These are phyloP conservation scores for Macrosteles quadrilineatus DNA, from an alignment of 1,140 invertebrate genomes.

Conservation along the genomic window DNA sequence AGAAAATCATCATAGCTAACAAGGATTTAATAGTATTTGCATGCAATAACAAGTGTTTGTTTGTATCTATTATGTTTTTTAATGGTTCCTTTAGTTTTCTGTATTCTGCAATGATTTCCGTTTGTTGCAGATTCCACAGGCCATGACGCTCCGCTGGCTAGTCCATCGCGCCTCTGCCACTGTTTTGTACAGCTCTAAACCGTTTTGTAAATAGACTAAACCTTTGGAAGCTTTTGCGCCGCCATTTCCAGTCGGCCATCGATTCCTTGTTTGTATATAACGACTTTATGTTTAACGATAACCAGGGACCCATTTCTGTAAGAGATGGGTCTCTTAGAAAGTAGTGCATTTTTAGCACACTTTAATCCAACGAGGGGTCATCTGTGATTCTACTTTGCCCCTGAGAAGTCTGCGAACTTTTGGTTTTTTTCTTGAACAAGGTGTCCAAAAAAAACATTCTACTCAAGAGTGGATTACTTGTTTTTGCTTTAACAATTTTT, in stretches of 20 bases:
- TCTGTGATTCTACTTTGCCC: constrained; percentile 17
- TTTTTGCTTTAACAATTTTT: too few relatives aligned
- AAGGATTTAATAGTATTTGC: too few relatives aligned
- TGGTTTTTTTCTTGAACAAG: not conserved
- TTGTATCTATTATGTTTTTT: too few relatives aligned
- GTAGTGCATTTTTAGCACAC: constrained; percentile 35
- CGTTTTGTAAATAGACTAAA: constrained; percentile 28
- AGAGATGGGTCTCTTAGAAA: constrained; percentile 28
- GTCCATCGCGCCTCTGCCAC: not conserved
- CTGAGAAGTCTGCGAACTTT: not conserved
- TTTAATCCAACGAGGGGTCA: not conserved
- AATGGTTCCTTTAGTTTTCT: too few relatives aligned
- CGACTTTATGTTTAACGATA: constrained; percentile 21
- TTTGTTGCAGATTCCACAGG: constrained; percentile 66
- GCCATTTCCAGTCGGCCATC: not conserved
- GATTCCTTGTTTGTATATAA: constrained; percentile 23
- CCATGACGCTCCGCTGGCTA: constrained; percentile 71
- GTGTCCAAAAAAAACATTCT: too few relatives aligned
- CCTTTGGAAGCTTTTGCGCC: not conserved
- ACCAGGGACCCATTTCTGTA: constrained; percentile 24
- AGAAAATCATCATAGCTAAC: too few relatives aligned
- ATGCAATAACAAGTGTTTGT: too few relatives aligned
- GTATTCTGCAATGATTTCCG: constrained; percentile 33
- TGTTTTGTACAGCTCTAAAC: constrained; percentile 5
- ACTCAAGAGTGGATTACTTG: too few relatives aligned